Evolutionary conservation across 2,888 invertebrate genomes (phyloP).

Genomic region (Helleia helle): DNA sequence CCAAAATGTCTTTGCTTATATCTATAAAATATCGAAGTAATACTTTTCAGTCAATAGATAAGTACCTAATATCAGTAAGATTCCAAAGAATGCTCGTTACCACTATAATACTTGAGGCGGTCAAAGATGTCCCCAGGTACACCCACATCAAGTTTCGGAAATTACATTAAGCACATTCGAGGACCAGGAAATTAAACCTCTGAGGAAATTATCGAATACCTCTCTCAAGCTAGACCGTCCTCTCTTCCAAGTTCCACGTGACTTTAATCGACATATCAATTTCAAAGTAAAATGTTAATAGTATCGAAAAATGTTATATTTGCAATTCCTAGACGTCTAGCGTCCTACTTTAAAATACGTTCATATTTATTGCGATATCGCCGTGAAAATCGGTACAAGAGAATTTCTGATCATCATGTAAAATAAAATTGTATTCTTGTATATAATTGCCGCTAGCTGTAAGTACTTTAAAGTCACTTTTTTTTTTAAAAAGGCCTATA

Average conservation of each 20-base stretch:
- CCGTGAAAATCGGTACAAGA: background rate
- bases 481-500: too few species aligned
- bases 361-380: constrained; percentile 2
- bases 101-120: background rate
- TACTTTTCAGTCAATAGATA: too few species aligned
- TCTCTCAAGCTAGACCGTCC: constrained; percentile 46
- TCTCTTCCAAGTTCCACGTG: constrained; percentile 33
- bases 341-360: constrained; percentile 3
- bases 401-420: background rate
- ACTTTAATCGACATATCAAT: constrained; percentile 10
- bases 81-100: constrained; percentile 1
- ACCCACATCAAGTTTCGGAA: constrained; percentile 46
- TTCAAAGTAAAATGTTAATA: constrained; percentile 3
- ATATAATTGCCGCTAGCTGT: too few species aligned
- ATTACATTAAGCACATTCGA: constrained; percentile 70
- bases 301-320: constrained; percentile 5
- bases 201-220: constrained; percentile 68
- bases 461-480: too few species aligned
- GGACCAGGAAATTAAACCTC: constrained; percentile 72
- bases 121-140: constrained; percentile 38
- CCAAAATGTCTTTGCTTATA: too few species aligned
- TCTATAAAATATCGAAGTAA: too few species aligned
- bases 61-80: background rate
- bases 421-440: background rate
- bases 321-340: background rate